Conservation (phyloP, 2,113 vertebrate species). For the Puma concolor region DNA sequence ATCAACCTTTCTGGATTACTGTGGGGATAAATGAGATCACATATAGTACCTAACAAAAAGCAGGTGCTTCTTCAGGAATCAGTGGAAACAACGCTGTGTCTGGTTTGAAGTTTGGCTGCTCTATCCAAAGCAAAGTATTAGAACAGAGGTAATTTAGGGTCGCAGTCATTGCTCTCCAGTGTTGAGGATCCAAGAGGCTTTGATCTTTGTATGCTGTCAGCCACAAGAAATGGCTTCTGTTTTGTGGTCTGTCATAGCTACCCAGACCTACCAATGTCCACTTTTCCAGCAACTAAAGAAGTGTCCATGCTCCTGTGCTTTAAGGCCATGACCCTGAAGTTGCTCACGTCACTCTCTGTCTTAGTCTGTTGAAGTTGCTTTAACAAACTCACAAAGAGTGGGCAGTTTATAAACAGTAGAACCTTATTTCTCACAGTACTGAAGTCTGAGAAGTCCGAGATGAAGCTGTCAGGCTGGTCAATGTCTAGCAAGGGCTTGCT, state of each 20-base stretch:
- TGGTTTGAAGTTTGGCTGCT: not conserved
- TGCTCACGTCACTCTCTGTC: not conserved
- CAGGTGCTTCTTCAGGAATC: not conserved
- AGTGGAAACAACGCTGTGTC: not conserved
- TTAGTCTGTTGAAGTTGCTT: not conserved
- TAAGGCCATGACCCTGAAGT: not conserved
- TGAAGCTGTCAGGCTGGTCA: not conserved
- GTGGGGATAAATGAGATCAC: not conserved
- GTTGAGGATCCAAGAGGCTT: not conserved
- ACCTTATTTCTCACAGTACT: not conserved
- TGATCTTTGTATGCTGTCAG: not conserved
- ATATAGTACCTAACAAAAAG: not conserved
- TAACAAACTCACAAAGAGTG: not conserved
- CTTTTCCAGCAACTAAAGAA: not conserved
- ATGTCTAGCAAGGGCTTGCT: not conserved
- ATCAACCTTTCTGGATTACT: not conserved
- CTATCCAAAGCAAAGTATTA: not conserved
- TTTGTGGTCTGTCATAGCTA: not conserved
- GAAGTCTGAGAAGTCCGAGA: not conserved
- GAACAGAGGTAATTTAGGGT: not conserved
- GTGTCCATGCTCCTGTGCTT: not conserved
- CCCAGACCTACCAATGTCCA: not conserved
- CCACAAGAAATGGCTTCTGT: not conserved
- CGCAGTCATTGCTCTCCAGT: rapidly evolving
- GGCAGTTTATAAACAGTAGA: not conserved